Base-by-base conservation (phyloP, 2,888 invertebrate genomes). In the Drosophila prostipennis region DNA sequence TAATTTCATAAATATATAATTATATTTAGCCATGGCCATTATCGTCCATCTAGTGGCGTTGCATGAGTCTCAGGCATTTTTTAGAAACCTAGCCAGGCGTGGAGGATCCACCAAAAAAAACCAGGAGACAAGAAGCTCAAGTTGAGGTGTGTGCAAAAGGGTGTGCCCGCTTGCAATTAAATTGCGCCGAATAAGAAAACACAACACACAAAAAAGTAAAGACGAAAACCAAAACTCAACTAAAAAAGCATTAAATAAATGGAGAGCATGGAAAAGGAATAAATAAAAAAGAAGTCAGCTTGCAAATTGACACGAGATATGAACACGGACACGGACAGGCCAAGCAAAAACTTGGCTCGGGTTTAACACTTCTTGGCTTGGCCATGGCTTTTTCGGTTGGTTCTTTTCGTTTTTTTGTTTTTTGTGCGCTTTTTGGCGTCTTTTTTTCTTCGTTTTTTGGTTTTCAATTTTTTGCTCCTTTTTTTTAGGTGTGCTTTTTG, bases 241-340 rank as follows among this genome's bases (percentile, higher is more conserved):
- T 56, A 77, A 77, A 72, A 82, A 77, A 59, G 69, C 84, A 80
- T 78, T 80, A 83, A 83, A 83, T 78, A 77, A 80, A 80, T 83
- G 78, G 54, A 51, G 69, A 71, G 72, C 68, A 71, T 53, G 55
- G 48, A 56, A 69, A 58, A 65, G 46, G 64, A 49, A 45, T 60
- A 51, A 54, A 45, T 16, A 58, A 72, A 74, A 77, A 70, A 78
- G 67, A 71, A 81, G 65, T 78, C 80, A 78, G 80, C 76, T 81
- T 82, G 83, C 80, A 83, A 83, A 86, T 83, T 83, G 83, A 83
- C 86, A 83, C 86, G 83, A 83, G 86, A 86, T 84, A 86, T 78
- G 77, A 79, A 71, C 82, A 82, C 80, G 82, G 84, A 83, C 80
- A 80, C 72, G 70, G 73, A 71, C 75, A 51, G 73, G 77, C 69